These are phyloP conservation scores for Ophion ventricosus DNA, from an alignment of 2,888 invertebrate genomes.

Conservation along the genomic window DNA sequence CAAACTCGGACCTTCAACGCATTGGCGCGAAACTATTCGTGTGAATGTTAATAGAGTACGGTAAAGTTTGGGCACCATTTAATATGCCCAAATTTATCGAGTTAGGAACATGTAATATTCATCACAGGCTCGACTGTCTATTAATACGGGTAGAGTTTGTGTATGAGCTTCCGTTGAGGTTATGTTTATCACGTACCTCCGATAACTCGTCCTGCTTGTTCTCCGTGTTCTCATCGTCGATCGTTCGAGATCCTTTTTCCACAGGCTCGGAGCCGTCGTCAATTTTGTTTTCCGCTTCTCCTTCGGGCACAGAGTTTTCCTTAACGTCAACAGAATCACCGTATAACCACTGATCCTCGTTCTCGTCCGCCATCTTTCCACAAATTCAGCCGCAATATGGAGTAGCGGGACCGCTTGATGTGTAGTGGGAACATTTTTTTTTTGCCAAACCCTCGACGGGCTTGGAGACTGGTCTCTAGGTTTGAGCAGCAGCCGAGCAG, in stretches of 20 bases:
- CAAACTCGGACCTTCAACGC: not conserved
- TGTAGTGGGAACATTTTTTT: not conserved
- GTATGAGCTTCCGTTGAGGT: conserved; percentile 69
- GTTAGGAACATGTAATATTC: not conserved
- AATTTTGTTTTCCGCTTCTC: conserved; percentile 75
- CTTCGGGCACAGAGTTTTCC: conserved; percentile 78
- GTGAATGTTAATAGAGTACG: not conserved
- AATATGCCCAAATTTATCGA: not conserved
- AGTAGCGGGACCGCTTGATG: not conserved
- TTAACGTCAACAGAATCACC: conserved; percentile 88
- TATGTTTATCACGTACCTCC: conserved; percentile 74
- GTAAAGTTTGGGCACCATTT: not conserved
- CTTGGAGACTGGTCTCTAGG: not conserved
- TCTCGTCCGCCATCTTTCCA: conserved; percentile 88
- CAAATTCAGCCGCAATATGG: not conserved
- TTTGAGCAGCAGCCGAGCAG: not conserved
- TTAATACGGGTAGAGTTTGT: not conserved
- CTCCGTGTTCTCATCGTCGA: conserved; percentile 72
- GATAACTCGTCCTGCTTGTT: conserved; percentile 63
- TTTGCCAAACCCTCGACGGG: not conserved
- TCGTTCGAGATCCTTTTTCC: conserved; percentile 75
- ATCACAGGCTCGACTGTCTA: not conserved
- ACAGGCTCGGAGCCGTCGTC: conserved; percentile 73
- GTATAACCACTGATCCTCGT: conserved; percentile 95
- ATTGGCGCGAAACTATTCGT: not conserved